phyloP scores from a whole-genome alignment of 2,113 vertebrate species.

The Macrotus californicus region DNA sequence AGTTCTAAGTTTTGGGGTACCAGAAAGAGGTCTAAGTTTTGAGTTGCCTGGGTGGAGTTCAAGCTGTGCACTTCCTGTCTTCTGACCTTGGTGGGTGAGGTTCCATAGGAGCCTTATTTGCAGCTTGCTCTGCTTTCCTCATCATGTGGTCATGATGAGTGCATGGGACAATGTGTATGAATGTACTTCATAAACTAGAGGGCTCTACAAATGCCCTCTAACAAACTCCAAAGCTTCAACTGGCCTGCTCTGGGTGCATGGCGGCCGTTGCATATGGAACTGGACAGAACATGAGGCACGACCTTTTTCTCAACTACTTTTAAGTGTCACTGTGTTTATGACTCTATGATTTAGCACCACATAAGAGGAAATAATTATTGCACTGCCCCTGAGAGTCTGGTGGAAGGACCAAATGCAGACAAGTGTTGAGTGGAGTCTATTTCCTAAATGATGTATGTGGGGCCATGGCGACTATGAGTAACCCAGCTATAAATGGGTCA shows the following conservation, averaged over 20 bases:
- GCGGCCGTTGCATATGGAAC: background rate
- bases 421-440: conserved; percentile 61
- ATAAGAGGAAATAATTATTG: conserved; percentile 13
- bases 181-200: background rate
- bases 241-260: background rate
- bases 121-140: background rate
- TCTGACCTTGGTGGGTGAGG: background rate
- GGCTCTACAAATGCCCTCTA: background rate
- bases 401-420: conserved; percentile 28
- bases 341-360: conserved; percentile 49
- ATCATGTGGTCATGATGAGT: background rate
- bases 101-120: background rate
- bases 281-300: background rate
- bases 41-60: background rate
- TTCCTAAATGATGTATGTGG: conserved; percentile 57
- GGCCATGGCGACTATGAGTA: conserved; percentile 74
- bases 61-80: background rate
- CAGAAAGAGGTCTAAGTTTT: background rate
- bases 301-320: background rate
- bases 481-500: conserved; percentile 81
- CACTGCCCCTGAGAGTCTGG: background rate
- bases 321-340: conserved; percentile 53
- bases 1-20: background rate
- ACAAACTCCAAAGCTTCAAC: background rate
- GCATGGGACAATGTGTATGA: background rate